phyloP scores from a whole-genome alignment of 2,113 vertebrate genomes.

The Cebidichthys violaceus region DNA sequence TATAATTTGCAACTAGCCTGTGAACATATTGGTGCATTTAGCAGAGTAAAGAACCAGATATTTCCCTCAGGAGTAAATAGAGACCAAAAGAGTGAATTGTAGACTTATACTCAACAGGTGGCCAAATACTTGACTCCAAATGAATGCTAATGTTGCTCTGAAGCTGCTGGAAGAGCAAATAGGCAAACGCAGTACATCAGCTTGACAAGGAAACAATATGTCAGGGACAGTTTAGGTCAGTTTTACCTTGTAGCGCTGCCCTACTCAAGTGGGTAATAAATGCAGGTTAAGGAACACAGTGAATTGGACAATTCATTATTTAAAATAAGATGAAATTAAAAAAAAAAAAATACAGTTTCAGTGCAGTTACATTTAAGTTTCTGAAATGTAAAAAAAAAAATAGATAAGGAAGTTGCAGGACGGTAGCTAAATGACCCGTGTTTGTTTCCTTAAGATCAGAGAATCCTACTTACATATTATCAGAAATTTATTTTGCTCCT shows the following conservation, averaged over 20 bases:
- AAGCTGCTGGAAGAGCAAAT: background rate
- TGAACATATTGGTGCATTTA: background rate
- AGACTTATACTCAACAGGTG: background rate
- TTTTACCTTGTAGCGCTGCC: background rate
- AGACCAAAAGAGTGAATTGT: background rate
- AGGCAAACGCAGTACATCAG: background rate
- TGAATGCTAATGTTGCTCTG: background rate
- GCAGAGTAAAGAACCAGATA: slow-evolving; percentile 1
- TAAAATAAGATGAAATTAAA: background rate
- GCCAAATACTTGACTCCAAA: background rate
- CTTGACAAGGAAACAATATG: background rate
- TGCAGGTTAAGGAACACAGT: background rate
- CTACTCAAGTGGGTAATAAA: background rate
- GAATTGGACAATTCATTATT: background rate
- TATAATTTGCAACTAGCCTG: background rate
- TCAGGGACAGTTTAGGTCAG: background rate
- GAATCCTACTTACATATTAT: background rate
- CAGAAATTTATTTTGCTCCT: background rate
- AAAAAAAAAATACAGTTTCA: background rate
- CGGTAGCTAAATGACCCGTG: background rate
- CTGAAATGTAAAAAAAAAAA: background rate
- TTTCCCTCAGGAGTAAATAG: background rate
- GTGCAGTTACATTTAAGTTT: background rate
- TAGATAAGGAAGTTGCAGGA: background rate
- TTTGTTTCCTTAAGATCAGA: background rate